Percentiles rank a stretch among this genome's conserved stretches.
Evolutionary conservation across 1,140 invertebrate genomes (phyloP).

Genomic region (Diprion similis): DNA sequence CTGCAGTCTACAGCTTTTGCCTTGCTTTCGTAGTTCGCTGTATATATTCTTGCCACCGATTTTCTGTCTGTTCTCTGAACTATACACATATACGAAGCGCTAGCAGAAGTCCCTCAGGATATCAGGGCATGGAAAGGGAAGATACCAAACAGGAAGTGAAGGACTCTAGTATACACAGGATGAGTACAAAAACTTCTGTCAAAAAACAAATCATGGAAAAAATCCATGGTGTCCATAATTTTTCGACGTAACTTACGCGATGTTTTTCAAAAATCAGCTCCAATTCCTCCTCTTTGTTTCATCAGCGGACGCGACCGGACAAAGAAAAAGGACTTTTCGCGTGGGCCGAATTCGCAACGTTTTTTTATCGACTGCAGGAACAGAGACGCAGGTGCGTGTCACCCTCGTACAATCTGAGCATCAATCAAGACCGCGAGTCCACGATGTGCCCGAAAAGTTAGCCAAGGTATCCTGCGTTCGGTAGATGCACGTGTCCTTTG

Average conservation of each 20-base stretch:
- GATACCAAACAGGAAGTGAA: not conserved
- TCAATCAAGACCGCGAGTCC: slow-evolving; percentile 44
- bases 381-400: slow-evolving; percentile 49
- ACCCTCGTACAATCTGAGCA: slow-evolving; percentile 49
- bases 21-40: not conserved
- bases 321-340: not conserved
- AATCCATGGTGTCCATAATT: no score
- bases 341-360: not conserved
- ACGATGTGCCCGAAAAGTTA: not conserved
- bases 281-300: slow-evolving; percentile 19
- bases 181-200: not conserved
- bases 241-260: no score
- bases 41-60: not conserved
- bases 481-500: no score
- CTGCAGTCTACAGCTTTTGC: not conserved
- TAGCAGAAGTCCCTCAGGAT: slow-evolving; percentile 14
- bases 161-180: slow-evolving; percentile 10
- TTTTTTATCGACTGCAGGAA: slow-evolving; percentile 3
- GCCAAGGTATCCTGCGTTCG: no score
- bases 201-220: no score
- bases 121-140: not conserved
- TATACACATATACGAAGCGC: slow-evolving; percentile 10
- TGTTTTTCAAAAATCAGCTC: no score
- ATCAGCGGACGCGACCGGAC: slow-evolving; percentile 21
- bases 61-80: not conserved